Evolutionary conservation across 2,888 invertebrate species (phyloP), one percentile per base, ranked within the genome.

Genomic region (Lasioglossum calceatum): DNA sequence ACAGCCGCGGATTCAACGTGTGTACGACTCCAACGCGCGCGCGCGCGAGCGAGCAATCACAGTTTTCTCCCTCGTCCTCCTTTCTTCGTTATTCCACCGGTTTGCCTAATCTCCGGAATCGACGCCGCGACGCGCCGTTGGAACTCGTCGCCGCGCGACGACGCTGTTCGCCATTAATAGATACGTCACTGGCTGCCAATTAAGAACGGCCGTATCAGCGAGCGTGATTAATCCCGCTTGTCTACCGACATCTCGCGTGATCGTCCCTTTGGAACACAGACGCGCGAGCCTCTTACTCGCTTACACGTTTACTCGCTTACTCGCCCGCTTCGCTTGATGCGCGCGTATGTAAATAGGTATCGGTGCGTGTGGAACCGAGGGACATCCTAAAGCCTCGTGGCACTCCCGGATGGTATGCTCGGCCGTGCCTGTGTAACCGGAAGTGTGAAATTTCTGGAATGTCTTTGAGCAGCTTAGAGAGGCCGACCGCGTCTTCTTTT

Each of bases 171-270:
- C 90, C 93, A 92, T 94, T 93, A 94, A 94, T 93, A 93, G 93
- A 93, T 90, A 92, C 89, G 94, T 94, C 93, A 92, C 90, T 88
- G 87, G 90, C 88, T 92, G 93, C 93, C 93, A 94, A 94, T 94
- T 94, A 94, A 93, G 91, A 90, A 88, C 89, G 86, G 82, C 86
- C 90, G 86, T 91, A 89, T 90, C 92, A 87, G 87, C 88, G 85
- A 84, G 88, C 79, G 87, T 92, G 93, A 93, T 94, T 94, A 94
- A 93, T 93, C 88, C 89, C 84, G 81, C 86, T 89, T 92, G 90
- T 88, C 87, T 79, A 70, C 44, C 64, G 72, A 77, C 82, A 84
- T 90, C 89, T 86, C 87, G 86, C 84, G 80, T 84, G 87, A 89
- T 90, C 89, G 82, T 82, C 81, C 79, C 82, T 78, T 78, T 7